Percentiles rank a stretch among this genome's conserved stretches.
These are phyloP conservation scores for Calephelis virginiensis DNA, from an alignment of 1,140 invertebrate species.

Conservation along the genomic window DNA sequence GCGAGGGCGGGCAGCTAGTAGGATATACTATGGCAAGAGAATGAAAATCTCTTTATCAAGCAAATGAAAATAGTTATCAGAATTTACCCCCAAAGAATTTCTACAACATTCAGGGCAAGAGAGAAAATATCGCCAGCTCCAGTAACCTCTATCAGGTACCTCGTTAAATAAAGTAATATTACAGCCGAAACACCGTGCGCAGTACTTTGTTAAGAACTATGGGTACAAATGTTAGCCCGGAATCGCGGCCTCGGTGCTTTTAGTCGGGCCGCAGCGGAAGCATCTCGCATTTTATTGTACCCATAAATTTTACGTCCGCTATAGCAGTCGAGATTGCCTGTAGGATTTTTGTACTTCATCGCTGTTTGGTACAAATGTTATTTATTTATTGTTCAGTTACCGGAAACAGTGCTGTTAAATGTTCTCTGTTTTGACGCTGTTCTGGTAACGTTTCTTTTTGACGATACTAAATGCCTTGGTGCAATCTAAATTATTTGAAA, in stretches of 20 bases:
- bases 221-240: conserved; percentile 31
- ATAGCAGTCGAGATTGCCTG: conserved; percentile 58
- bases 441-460: neutral
- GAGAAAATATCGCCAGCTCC: neutral
- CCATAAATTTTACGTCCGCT: conserved; percentile 65
- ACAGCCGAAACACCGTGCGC: conserved; percentile 9
- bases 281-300: conserved; percentile 67
- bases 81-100: neutral
- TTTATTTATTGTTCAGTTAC: conserved; percentile 22
- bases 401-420: conserved; percentile 17
- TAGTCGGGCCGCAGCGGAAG: conserved; percentile 43
- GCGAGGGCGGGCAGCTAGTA: accelerated
- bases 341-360: conserved; percentile 56
- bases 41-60: no score
- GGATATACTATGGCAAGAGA: no score
- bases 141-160: conserved; percentile 8
- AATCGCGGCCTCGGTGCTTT: conserved; percentile 38
- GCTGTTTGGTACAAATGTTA: conserved; percentile 19
- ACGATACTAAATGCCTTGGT: no score
- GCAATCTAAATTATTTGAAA: neutral
- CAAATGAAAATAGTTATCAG: no score
- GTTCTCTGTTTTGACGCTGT: conserved; percentile 11
- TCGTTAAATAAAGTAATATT: conserved; percentile 17
- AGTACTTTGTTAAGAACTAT: conserved; percentile 35
- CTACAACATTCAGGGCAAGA: neutral